Base-by-base conservation (phyloP, 35 echinoderm and acorn worm species). In the Patiria miniata region DNA sequence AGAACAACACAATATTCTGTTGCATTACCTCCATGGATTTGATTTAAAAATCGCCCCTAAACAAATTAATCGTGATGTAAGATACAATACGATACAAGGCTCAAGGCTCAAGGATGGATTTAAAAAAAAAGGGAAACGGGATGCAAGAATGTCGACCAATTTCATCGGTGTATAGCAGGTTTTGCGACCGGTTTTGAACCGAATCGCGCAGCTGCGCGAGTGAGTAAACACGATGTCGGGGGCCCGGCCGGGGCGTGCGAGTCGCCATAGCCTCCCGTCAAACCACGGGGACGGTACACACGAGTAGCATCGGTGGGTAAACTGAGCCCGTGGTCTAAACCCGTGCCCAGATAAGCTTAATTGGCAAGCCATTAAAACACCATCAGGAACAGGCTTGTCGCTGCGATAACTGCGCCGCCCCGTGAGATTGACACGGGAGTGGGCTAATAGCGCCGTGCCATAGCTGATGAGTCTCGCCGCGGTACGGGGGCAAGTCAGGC, bases 291-390 rank as follows among this genome's bases (percentile, higher is more conserved):
- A 6, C 42, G n/a, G n/a, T n/a, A n/a, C n/a, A n/a, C 42, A 47
- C 42, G 42, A 47, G 42, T 6, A 12, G 42, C 4, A 47, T 4
- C 4, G 42, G 42, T 47, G 42, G 29, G 65, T 73, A 73, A 73
- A 73, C 22, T 23, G 65, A 73, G 65, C 65, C 65, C 34, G n/a
- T n/a, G 19, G 26, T 47, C 4, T 47, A 47, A 73, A 18, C 65
- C 65, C 26, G 65, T 34, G 14, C 65, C 34, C 65, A 28, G 26
- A 73, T 14, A 73, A 73, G 65, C 34, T 7, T 73, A 73, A 73
- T 73, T 73, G 26, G 65, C 19, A 73, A 14, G 65, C 65, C 65
- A 73, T 73, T 73, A 73, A 73, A 73, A 73, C 65, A 30, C 65
- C 65, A 73, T 73, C 65, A 73, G 14, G 42, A n/a, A 73, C 26